These are phyloP conservation scores for Percopsis omiscomaycus DNA, from an alignment of 2,797 vertebrate species.

Conservation along the genomic window DNA sequence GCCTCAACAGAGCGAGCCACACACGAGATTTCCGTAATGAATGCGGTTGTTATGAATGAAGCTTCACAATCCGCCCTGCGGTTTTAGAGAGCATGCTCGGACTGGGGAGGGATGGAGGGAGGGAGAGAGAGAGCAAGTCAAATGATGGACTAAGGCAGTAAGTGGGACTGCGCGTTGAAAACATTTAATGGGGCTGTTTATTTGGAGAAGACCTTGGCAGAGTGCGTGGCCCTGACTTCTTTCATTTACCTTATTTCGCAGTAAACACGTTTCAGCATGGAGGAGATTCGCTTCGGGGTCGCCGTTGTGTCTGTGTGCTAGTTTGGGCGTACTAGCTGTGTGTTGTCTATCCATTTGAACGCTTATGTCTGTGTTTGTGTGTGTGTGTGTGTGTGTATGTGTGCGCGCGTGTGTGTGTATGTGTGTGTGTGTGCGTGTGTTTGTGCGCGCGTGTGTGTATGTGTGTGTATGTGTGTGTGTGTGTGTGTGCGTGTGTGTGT, in stretches of 20 bases:
- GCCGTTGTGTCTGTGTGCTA: conserved; percentile 17
- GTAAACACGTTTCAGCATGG: conserved; percentile 58
- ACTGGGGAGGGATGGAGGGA: conserved; percentile 11
- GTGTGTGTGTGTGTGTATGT: neutral
- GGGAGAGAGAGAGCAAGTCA: conserved; percentile 33
- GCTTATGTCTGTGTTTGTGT: neutral
- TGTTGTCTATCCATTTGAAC: conserved; percentile 19
- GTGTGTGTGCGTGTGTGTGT: conserved; percentile 15
- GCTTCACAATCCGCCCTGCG: conserved; percentile 28
- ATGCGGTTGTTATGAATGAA: conserved; percentile 44
- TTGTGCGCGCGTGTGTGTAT: conserved; percentile 3
- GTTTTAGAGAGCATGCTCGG: conserved; percentile 23
- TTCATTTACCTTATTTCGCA: conserved; percentile 58
- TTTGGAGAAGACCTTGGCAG: conserved; percentile 60
- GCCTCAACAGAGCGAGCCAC: conserved; percentile 38
- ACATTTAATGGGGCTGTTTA: conserved; percentile 61
- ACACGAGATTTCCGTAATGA: conserved; percentile 23
- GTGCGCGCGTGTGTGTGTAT: conserved; percentile 11
- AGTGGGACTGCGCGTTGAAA: conserved; percentile 53
- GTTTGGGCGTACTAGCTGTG: conserved; percentile 22
- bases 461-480: conserved; percentile 6
- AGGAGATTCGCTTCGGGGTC: conserved; percentile 58
- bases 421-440: neutral
- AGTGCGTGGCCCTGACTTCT: conserved; percentile 48
- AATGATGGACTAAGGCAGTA: conserved; percentile 43